Evolutionary conservation across 2,113 vertebrate species (phyloP).

Genomic region (Geococcyx californianus): DNA sequence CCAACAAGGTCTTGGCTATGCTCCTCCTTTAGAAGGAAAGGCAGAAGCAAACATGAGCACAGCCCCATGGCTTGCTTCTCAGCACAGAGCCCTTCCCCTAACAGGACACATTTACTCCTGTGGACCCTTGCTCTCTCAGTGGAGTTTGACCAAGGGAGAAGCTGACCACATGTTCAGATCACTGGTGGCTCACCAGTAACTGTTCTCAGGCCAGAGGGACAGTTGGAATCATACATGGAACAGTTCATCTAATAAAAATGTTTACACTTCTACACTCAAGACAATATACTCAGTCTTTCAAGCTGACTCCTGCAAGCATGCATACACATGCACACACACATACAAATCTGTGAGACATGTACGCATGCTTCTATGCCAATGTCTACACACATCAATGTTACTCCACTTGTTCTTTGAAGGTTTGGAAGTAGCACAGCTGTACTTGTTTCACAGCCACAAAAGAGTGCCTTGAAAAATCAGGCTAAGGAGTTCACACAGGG

Average conservation of each 20-base stretch:
- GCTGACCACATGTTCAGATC: background rate
- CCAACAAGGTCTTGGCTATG: background rate
- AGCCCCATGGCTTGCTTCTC: background rate
- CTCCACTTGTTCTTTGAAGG: background rate
- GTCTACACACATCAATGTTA: background rate
- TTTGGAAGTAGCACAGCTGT: slow-evolving; percentile 24
- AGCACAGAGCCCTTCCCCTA: background rate
- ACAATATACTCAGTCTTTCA: background rate
- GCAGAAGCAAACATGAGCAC: background rate
- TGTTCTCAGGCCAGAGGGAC: background rate
- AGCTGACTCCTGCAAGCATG: background rate
- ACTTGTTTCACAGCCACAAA: slow-evolving; percentile 41
- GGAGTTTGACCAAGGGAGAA: background rate
- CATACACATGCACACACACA: background rate
- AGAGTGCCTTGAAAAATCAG: background rate
- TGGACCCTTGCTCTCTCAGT: background rate
- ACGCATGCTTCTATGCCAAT: background rate
- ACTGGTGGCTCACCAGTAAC: background rate
- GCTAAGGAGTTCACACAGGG: slow-evolving; percentile 17
- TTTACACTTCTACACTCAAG: background rate
- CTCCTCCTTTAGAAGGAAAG: background rate
- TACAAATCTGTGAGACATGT: background rate
- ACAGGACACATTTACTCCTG: background rate
- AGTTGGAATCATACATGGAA: rapidly evolving
- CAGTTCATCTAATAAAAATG: background rate